Evolutionary conservation across 2,888 invertebrate genomes (phyloP).

Genomic region (Tubulanus polymorphus): DNA sequence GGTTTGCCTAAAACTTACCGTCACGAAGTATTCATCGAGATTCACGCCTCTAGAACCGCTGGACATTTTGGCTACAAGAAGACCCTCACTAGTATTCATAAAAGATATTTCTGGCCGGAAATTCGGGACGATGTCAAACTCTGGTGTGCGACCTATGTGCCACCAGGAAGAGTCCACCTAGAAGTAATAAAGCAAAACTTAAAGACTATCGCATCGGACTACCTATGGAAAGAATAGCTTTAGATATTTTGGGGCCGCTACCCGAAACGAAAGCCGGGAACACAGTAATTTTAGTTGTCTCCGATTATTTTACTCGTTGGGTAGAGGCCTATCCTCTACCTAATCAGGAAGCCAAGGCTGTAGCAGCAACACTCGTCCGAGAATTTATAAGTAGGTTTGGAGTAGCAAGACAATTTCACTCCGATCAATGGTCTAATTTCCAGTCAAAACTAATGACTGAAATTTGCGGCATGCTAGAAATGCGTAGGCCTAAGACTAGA

Average conservation of each 20-base stretch:
- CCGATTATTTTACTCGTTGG: conserved; percentile 14
- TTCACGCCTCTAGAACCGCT: conserved; percentile 2
- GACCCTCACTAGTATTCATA: conserved; percentile 6
- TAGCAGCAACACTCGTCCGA: conserved; percentile 5
- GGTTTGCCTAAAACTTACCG: background rate
- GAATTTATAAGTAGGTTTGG: conserved; percentile 11
- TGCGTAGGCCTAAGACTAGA: conserved; percentile 7
- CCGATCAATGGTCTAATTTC: conserved; percentile 14
- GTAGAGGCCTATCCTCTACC: conserved; percentile 7
- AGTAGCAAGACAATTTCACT: conserved; percentile 3
- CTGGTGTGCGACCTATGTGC: conserved; percentile 3
- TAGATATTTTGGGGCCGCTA: conserved; percentile 17
- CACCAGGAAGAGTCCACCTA: background rate
- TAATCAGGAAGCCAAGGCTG: conserved; percentile 2
- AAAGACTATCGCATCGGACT: conserved; percentile 1
- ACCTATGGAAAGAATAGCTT: conserved; percentile 13
- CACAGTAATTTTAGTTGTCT: conserved; percentile 9
- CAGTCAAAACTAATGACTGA: conserved; percentile 10
- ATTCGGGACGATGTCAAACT: conserved; percentile 9
- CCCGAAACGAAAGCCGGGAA: conserved; percentile 4
- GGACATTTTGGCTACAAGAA: conserved; percentile 14
- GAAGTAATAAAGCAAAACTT: conserved; percentile 2
- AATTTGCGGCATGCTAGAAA: conserved; percentile 2
- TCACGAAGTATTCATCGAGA: background rate
- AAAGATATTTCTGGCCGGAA: conserved; percentile 13